Percentiles rank a stretch among this genome's conserved stretches.
These are phyloP conservation scores for Platypus cylindrus DNA, from an alignment of 2,888 invertebrate species.

Conservation along the genomic window DNA sequence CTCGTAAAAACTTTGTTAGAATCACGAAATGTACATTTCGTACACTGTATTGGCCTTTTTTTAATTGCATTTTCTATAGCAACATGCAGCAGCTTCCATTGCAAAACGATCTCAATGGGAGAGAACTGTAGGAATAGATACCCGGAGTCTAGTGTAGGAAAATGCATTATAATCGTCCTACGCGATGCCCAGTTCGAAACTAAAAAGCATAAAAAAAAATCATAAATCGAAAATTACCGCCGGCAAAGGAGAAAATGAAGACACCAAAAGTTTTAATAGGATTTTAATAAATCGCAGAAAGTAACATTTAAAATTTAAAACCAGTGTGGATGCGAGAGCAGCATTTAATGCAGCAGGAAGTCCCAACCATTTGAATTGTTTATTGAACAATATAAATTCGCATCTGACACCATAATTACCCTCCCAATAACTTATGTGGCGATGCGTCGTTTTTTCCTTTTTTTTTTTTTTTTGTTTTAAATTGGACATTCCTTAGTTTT, in stretches of 20 bases:
- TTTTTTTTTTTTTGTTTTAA: no score
- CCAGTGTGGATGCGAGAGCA: slow-evolving; percentile 10
- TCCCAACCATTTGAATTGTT: slow-evolving; percentile 27
- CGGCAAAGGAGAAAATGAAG: slow-evolving; percentile 14
- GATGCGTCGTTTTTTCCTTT: slow-evolving; percentile 22
- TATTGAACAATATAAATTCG: slow-evolving; percentile 29
- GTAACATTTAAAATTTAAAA: slow-evolving; percentile 13
- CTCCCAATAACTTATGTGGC: slow-evolving; percentile 23
- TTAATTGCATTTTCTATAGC: no score
- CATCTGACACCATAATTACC: slow-evolving; percentile 29
- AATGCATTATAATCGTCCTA: no score
- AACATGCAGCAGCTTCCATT: no score
- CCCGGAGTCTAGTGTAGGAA: no score
- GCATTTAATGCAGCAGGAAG: slow-evolving; percentile 25
- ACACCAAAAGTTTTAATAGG: slow-evolving; percentile 14
- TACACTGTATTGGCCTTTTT: no score
- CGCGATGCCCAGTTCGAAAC: no score
- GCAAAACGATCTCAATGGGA: no score
- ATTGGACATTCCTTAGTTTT: slow-evolving; percentile 13
- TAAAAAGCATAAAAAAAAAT: no score
- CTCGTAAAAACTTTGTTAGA: no score
- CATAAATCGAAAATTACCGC: slow-evolving; percentile 3
- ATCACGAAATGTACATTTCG: no score
- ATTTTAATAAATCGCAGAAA: slow-evolving; percentile 15
- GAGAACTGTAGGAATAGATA: no score